Conservation (phyloP, 2,113 vertebrate species). For the Oriolus oriolus region DNA sequence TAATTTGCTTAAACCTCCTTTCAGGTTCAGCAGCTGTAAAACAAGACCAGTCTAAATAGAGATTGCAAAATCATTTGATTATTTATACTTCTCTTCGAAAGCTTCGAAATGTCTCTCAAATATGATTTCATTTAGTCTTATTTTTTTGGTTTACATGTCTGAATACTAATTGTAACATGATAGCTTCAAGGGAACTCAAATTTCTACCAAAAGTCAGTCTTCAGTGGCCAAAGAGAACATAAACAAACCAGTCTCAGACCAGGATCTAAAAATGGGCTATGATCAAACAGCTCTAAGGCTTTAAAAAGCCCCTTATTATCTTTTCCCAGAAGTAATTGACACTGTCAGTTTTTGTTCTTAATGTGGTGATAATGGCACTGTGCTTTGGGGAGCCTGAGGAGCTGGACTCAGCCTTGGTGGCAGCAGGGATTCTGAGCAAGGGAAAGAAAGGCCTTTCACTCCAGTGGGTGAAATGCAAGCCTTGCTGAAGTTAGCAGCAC, state of each 20-base stretch:
- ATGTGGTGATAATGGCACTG: not conserved
- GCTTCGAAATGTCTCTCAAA: conserved; percentile 56
- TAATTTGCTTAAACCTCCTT: conserved; percentile 55
- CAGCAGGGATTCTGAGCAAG: not conserved
- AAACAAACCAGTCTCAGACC: conserved; percentile 63
- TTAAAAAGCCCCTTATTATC: conserved; percentile 44
- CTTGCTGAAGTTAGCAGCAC: not conserved
- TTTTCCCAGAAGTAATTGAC: conserved; percentile 50
- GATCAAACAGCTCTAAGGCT: conserved; percentile 53
- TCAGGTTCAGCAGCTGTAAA: conserved; percentile 35
- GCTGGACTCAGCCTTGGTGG: not conserved
- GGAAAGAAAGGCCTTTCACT: not conserved
- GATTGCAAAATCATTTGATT: conserved; percentile 62
- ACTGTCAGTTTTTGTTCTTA: conserved; percentile 14
- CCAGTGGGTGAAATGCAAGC: not conserved
- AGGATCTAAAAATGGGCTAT: conserved; percentile 50
- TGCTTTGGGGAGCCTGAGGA: not conserved
- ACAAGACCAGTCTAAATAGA: not conserved
- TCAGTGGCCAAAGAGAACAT: conserved; percentile 54
- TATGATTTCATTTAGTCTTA: conserved; percentile 66
- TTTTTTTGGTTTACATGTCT: conserved; percentile 66
- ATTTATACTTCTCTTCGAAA: conserved; percentile 67
- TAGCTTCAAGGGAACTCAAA: conserved; percentile 53
- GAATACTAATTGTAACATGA: conserved; percentile 70
- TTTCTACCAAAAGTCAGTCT: conserved; percentile 57